Evolutionary conservation across 2,888 invertebrate genomes (phyloP), one percentile per base, ranked within the genome.

Genomic region (Lamellibrachia satsuma): DNA sequence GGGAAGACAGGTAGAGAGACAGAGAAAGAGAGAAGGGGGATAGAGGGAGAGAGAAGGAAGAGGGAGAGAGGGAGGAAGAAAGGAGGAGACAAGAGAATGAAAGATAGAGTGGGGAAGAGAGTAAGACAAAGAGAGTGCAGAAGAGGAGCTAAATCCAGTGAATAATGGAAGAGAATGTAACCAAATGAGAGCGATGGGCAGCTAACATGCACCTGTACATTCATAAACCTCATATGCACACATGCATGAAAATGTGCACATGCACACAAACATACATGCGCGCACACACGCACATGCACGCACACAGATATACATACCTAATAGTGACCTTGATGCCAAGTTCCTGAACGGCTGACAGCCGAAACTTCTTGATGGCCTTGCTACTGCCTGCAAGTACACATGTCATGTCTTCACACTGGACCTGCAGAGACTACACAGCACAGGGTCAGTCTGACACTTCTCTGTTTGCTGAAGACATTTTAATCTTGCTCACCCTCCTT

Each of bases 281-380:
- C 52, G 27, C 92, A 92, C 60, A 92, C 75, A 91, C 60, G 91
- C 92, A 60, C 52, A 92, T 15, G 39, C 90, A 75, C 60, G 91
- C 27, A 92, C 90, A 92, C 75, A 92, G n/a, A 39, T 52, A 90
- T 90, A 92, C 52, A 90, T 51, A 90, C n/a, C 51, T 90, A 52
- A 92, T n/a, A 22, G 60, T 92, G 27, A 92, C 55, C 39, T 52
- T 55, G 55, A 52, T 27, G 90, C 52, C 75, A 92, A 75, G 75
- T 75, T 75, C 75, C 75, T 75, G 75, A 3, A 75, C 75, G n/a
- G 75, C 75, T 22, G 75, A 75, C 75, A 75, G 22, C 75, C 75
- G 75, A 22, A 75, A 75, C 75, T 75, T 75, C 3, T 75, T 75
- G 75, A 75, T 75, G 75, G 75, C 75, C 75, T 22, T 75, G 75